Conservation (phyloP, 2,113 vertebrate genomes). For the Nothobranchius kuhntae region DNA sequence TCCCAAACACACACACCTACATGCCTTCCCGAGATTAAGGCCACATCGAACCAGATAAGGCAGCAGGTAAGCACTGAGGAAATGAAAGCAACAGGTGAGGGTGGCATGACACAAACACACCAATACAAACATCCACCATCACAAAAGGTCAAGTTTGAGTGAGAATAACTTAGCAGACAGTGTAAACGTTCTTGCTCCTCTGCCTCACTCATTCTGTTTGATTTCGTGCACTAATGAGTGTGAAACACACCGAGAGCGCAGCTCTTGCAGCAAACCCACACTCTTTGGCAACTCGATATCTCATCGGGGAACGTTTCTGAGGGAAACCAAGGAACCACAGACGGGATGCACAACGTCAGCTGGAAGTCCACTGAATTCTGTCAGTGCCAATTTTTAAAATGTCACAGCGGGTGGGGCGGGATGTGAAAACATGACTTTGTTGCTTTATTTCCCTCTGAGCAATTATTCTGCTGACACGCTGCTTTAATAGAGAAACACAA, state of each 20-base stretch:
- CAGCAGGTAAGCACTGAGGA: conserved; percentile 75
- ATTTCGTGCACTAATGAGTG: conserved; percentile 69
- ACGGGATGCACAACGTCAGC: conserved; percentile 25
- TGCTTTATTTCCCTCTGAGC: conserved; percentile 63
- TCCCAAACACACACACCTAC: conserved; percentile 6
- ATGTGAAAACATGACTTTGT: conserved; percentile 41
- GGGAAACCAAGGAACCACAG: conserved; percentile 31
- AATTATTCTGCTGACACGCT: conserved; percentile 67
- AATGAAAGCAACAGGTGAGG: conserved; percentile 75
- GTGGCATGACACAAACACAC: conserved; percentile 36
- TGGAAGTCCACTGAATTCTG: conserved; percentile 44
- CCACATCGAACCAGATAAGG: background rate
- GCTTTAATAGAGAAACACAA: conserved; percentile 59
- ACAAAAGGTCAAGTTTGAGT: conserved; percentile 57
- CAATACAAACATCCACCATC: conserved; percentile 45
- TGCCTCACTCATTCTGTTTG: conserved; percentile 33
- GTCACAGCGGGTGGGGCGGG: conserved; percentile 40
- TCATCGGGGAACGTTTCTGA: conserved; percentile 15
- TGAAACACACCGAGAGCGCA: conserved; percentile 47
- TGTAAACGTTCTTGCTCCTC: conserved; percentile 29
- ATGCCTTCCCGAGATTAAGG: conserved; percentile 61
- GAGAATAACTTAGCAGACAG: conserved; percentile 56
- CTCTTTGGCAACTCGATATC: too few species aligned
- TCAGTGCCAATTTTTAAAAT: conserved; percentile 65
- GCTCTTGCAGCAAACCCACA: conserved; percentile 40